Conservation (phyloP, 2,797 vertebrate genomes). For the Poeciliopsis infans region DNA sequence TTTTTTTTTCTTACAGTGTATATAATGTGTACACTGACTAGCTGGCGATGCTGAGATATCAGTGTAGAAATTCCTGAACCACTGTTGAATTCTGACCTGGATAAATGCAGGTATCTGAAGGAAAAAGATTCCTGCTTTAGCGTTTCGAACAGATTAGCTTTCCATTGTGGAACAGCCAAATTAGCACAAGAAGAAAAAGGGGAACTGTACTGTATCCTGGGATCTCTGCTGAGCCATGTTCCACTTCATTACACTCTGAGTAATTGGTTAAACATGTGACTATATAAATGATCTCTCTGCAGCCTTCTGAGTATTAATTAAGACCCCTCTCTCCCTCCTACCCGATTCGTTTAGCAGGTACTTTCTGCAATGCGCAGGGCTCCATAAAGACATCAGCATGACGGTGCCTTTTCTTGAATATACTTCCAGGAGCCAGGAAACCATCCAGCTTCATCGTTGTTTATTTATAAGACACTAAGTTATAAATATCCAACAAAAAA, state of each 20-base stretch:
- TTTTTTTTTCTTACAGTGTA: too few relatives aligned
- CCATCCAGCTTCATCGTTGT: neutral
- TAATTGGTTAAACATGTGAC: slow-evolving; percentile 72
- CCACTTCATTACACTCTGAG: slow-evolving; percentile 71
- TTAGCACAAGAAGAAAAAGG: slow-evolving; percentile 39
- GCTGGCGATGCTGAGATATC: slow-evolving; percentile 75
- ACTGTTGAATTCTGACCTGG: slow-evolving; percentile 64
- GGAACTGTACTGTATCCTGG: slow-evolving; percentile 31
- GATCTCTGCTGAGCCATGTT: slow-evolving; percentile 68
- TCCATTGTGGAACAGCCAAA: slow-evolving; percentile 49
- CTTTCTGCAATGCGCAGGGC: slow-evolving; percentile 4
- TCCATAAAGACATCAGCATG: slow-evolving; percentile 34
- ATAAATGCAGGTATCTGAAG: slow-evolving; percentile 57
- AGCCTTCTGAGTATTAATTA: slow-evolving; percentile 71
- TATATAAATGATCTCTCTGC: slow-evolving; percentile 66
- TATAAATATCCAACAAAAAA: slow-evolving; percentile 26
- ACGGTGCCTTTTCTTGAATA: slow-evolving; percentile 22
- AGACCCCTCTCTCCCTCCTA: slow-evolving; percentile 2
- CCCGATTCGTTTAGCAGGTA: slow-evolving; percentile 9
- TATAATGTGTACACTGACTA: slow-evolving; percentile 27
- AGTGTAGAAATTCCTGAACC: slow-evolving; percentile 66
- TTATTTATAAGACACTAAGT: slow-evolving; percentile 19
- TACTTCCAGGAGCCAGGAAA: slow-evolving; percentile 14
- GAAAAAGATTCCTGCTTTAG: slow-evolving; percentile 39
- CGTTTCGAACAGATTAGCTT: slow-evolving; percentile 61